phyloP scores from a whole-genome alignment of 2,797 vertebrate species.

The Anguilla marmorata region DNA sequence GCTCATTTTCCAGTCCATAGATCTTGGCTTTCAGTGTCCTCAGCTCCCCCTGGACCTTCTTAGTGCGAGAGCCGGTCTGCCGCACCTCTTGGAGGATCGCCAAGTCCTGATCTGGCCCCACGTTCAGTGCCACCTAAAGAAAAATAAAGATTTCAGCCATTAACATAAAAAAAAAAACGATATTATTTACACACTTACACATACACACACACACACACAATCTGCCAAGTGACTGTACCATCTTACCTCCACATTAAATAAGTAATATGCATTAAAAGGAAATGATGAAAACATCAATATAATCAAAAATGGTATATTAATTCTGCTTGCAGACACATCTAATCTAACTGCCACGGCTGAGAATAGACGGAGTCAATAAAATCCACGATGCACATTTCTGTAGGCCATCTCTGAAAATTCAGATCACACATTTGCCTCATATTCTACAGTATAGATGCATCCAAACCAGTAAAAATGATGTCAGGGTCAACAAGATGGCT shows the following conservation, averaged over 20 bases:
- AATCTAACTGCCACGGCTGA: not conserved
- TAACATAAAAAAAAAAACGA: not conserved
- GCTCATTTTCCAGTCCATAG: conserved; percentile 85
- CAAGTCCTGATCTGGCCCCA: conserved; percentile 86
- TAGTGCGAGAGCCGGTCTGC: conserved; percentile 81
- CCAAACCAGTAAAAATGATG: not conserved
- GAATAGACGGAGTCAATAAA: not conserved
- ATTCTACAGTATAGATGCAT: not conserved
- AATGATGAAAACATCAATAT: not conserved
- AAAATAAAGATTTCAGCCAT: not conserved
- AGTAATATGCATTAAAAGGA: not conserved
- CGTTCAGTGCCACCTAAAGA: conserved; percentile 77
- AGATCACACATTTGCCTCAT: not conserved
- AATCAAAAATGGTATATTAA: not conserved
- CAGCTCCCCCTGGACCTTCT: conserved; percentile 88
- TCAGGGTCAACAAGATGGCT: not conserved
- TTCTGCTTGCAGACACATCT: not conserved
- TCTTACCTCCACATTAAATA: not conserved
- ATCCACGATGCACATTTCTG: too few species aligned
- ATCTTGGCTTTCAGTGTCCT: conserved; percentile 90
- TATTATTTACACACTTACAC: not conserved
- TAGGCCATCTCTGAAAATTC: not conserved
- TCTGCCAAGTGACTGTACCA: not conserved
- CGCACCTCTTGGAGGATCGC: conserved; percentile 86
- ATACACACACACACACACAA: not conserved